These are phyloP conservation scores for Theonella swinhoei DNA, from an alignment of 37 sponge, comb jelly and placozoan genomes.

Conservation along the genomic window DNA sequence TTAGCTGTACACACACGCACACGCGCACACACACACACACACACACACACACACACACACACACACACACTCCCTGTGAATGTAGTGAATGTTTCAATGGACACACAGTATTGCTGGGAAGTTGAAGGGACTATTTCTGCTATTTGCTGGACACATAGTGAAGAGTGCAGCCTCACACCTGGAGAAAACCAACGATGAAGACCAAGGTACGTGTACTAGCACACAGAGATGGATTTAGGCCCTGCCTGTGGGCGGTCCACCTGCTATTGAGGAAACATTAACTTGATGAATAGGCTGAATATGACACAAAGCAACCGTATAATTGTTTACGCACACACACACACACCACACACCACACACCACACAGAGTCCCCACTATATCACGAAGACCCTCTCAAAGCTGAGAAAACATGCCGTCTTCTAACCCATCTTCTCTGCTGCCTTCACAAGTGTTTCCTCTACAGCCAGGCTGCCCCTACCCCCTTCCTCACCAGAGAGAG, in stretches of 20 bases:
- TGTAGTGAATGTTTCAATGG: background rate
- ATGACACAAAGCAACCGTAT: too few relatives aligned
- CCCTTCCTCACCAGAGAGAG: slow-evolving; percentile 71
- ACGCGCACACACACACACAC: too few relatives aligned
- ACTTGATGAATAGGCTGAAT: too few relatives aligned
- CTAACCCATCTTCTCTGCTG: slow-evolving; percentile 52
- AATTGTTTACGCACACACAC: too few relatives aligned
- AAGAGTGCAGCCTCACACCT: slow-evolving; percentile 46
- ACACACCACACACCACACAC: too few relatives aligned
- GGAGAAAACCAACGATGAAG: slow-evolving; percentile 29
- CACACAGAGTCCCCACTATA: slow-evolving; percentile 9
- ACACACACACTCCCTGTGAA: background rate
- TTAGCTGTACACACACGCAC: too few relatives aligned
- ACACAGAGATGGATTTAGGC: too few relatives aligned
- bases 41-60: too few relatives aligned
- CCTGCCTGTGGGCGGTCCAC: too few relatives aligned
- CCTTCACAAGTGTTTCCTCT: slow-evolving; percentile 71
- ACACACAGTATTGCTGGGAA: slow-evolving; percentile 55
- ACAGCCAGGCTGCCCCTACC: slow-evolving; percentile 27
- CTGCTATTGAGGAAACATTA: too few relatives aligned
- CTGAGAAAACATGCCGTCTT: slow-evolving; percentile 23
- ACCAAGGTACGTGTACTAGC: slow-evolving; percentile 35
- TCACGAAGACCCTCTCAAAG: slow-evolving; percentile 6
- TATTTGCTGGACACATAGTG: slow-evolving; percentile 80
- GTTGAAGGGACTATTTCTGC: slow-evolving; percentile 71